Base-by-base conservation (phyloP, 2,113 vertebrate species). In the Recurvirostra avosetta region DNA sequence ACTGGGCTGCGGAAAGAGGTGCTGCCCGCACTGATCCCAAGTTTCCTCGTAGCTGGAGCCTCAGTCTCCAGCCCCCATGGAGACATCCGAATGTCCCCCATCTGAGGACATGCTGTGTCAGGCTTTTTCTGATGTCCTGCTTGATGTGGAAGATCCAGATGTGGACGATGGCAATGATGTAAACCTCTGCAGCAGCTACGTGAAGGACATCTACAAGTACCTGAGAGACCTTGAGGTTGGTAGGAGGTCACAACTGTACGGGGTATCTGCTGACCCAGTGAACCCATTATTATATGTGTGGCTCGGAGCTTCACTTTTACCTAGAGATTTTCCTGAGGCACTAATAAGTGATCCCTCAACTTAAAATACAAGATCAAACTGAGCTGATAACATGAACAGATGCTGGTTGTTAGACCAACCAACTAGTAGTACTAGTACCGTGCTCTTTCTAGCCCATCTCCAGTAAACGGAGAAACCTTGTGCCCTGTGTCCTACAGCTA, bases 181-280 rank as follows among this genome's bases (percentile, higher is more conserved):
- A 74, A 98, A 98, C 96, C 96, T 98, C 74, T 99, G 98, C 91
- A 98, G 98, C 65, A 97, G 98, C 96, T 99, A 98, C 20, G 98
- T 98, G 21, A 99, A 99, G 70, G 98, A 99, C 34, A 99, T 99
- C 89, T 99, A 99, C 96, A 95, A 97, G 27, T 99, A 99, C 34
- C 94, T 99, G 56, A 96, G 96, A 59, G 84, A 98, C 2, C 97
- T 99, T 32, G 99, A 99, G 99, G 98, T 98, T 67, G 36, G 98
- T 96, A 65, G 43, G 41, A 56, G 13, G 15, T 58, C 41, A 72
- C 59, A 65, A 32, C n/a, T 16, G 16, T 12, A 23, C 16, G 23
- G 34, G 27, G 21, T 18, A 22, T 9, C 26, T 75, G 32, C 23
- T 41, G 18, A 40, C 11, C 17, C 27, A 41, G 15, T 38, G 32